Percentiles rank a stretch among this genome's conserved stretches.
These are phyloP conservation scores for Halcyon smyrnensis DNA, from an alignment of 2,797 vertebrate species.

Conservation along the genomic window DNA sequence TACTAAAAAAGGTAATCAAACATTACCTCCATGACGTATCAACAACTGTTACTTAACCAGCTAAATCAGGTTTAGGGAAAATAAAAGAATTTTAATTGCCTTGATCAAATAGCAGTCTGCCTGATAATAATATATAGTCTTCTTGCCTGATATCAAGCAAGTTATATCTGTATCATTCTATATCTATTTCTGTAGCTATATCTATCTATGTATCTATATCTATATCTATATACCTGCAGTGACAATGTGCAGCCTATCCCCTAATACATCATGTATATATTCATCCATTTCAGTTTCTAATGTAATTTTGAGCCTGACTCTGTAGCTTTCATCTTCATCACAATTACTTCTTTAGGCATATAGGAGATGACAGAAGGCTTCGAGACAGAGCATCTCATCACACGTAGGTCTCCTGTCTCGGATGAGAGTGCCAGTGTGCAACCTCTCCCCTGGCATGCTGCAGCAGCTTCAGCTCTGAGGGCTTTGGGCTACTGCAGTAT, in stretches of 20 bases:
- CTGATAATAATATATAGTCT: not conserved
- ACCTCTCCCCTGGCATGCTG: not conserved
- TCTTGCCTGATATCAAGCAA: not conserved
- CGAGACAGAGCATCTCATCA: not conserved
- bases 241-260: not conserved
- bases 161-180: too few species aligned
- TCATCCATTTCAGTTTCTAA: not conserved
- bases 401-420: accelerated
- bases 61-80: not conserved
- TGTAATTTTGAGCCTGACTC: accelerated
- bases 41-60: not conserved
- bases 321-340: not conserved
- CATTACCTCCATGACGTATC: not conserved
- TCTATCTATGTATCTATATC: too few species aligned
- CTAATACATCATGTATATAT: accelerated
- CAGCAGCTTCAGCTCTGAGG: not conserved
- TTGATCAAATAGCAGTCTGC: not conserved
- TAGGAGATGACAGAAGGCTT: not conserved
- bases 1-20: not conserved
- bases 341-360: not conserved
- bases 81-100: not conserved
- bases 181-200: too few species aligned
- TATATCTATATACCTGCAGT: not conserved
- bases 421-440: not conserved
- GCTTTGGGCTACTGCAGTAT: not conserved